Evolutionary conservation across 2,888 invertebrate genomes (phyloP).

Genomic region (Monochamus alternatus): DNA sequence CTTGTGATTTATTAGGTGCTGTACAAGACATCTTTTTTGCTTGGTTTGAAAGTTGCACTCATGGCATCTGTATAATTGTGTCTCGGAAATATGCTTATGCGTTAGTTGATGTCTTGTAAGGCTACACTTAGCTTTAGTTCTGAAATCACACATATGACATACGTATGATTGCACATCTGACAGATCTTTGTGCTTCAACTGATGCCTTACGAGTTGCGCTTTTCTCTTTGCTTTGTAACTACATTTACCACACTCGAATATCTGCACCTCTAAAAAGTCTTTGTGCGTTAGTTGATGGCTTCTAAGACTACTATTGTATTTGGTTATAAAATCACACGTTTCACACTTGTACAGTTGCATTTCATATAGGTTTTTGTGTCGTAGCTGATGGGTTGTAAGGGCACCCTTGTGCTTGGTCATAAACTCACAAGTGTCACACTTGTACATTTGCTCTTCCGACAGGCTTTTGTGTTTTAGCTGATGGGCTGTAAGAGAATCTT

Average conservation of each 20-base stretch:
- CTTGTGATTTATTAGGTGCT: not conserved
- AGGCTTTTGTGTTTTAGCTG: too few species aligned
- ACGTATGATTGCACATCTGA: not conserved
- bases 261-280: not conserved
- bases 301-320: too few species aligned
- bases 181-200: not conserved
- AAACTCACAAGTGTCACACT: too few species aligned
- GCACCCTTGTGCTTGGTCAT: too few species aligned
- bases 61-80: not conserved
- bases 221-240: not conserved
- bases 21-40: not conserved
- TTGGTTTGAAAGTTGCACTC: not conserved
- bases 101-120: not conserved
- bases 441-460: too few species aligned
- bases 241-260: not conserved
- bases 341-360: too few species aligned
- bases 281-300: too few species aligned
- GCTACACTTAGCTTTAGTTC: not conserved
- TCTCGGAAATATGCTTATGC: not conserved
- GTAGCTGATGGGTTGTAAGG: too few species aligned
- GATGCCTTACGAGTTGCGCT: too few species aligned
- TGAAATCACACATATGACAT: not conserved
- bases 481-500: too few species aligned
- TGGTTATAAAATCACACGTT: too few species aligned
- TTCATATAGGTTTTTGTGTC: too few species aligned